phyloP scores from a whole-genome alignment of 2,888 invertebrate species.

The Andrena trimmerana region DNA sequence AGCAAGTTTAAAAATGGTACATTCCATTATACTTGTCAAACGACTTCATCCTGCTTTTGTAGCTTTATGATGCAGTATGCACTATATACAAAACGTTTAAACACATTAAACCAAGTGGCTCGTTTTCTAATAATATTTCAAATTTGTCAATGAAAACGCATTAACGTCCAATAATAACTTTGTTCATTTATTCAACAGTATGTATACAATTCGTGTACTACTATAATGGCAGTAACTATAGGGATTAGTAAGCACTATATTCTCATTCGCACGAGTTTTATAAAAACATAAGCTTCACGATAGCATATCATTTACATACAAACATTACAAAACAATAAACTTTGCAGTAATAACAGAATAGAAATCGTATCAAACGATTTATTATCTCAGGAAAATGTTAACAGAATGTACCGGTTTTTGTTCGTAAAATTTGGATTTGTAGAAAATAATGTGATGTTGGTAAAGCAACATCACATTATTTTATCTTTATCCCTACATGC shows the following conservation, averaged over 20 bases:
- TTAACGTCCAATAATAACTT: conserved; percentile 45
- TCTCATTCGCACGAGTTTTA: conserved; percentile 3
- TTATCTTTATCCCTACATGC: not conserved
- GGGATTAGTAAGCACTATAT: not conserved
- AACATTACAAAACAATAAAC: conserved; percentile 60
- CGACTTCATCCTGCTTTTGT: conserved; percentile 11
- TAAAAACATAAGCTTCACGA: conserved; percentile 1
- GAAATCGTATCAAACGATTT: conserved; percentile 72
- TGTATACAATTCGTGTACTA: conserved; percentile 24
- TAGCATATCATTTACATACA: conserved; percentile 49
- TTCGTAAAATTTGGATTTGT: conserved; percentile 2
- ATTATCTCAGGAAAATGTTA: conserved; percentile 69
- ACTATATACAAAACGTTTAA: not conserved
- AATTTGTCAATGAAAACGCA: not conserved
- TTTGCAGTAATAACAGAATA: conserved; percentile 47
- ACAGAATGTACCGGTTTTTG: conserved; percentile 71
- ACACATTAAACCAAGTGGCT: not conserved
- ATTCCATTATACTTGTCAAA: not conserved
- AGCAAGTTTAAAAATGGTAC: not conserved
- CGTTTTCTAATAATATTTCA: not conserved
- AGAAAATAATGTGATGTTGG: not conserved
- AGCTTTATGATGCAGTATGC: not conserved
- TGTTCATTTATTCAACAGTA: conserved; percentile 49
- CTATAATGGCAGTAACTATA: not conserved
- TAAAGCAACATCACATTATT: conserved; percentile 3